phyloP scores from a whole-genome alignment of 2,888 invertebrate species.

The Phymatocera aterrima region DNA sequence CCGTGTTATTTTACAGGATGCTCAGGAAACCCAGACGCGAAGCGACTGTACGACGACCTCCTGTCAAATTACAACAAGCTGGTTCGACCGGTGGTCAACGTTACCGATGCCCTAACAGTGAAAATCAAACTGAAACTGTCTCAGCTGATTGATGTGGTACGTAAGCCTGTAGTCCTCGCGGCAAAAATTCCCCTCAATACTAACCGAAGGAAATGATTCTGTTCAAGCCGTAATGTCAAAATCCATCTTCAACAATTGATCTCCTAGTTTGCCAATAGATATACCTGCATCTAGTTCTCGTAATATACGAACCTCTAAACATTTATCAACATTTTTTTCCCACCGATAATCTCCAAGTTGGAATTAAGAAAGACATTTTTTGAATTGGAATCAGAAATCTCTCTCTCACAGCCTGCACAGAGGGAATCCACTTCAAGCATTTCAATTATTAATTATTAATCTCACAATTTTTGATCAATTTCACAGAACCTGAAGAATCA shows the following conservation, averaged over 20 bases:
- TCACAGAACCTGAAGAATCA: slow-evolving; percentile 83
- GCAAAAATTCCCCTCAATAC: too few relatives aligned
- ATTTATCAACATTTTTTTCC: too few relatives aligned
- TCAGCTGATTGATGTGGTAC: slow-evolving; percentile 92
- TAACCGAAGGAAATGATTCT: too few relatives aligned
- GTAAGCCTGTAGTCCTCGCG: slow-evolving; percentile 69
- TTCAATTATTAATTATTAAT: slow-evolving; percentile 38
- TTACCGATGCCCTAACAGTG: slow-evolving; percentile 89
- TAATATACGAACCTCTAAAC: too few relatives aligned
- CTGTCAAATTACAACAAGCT: slow-evolving; percentile 92
- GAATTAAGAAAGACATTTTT: too few relatives aligned
- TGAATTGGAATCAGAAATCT: too few relatives aligned
- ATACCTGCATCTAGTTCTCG: not conserved
- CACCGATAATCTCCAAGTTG: too few relatives aligned
- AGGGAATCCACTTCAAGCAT: not conserved
- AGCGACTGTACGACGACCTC: slow-evolving; percentile 91
- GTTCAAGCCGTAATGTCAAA: too few relatives aligned
- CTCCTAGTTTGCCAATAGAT: slow-evolving; percentile 12
- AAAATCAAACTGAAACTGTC: slow-evolving; percentile 92
- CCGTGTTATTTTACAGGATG: slow-evolving; percentile 78
- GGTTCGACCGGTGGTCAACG: slow-evolving; percentile 91
- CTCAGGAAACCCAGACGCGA: slow-evolving; percentile 92
- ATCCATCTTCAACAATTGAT: slow-evolving; percentile 29
- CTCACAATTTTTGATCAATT: slow-evolving; percentile 58
- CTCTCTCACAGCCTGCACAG: too few relatives aligned